phyloP scores from a whole-genome alignment of 2,113 vertebrate genomes.

The Leptobrachium leishanense region DNA sequence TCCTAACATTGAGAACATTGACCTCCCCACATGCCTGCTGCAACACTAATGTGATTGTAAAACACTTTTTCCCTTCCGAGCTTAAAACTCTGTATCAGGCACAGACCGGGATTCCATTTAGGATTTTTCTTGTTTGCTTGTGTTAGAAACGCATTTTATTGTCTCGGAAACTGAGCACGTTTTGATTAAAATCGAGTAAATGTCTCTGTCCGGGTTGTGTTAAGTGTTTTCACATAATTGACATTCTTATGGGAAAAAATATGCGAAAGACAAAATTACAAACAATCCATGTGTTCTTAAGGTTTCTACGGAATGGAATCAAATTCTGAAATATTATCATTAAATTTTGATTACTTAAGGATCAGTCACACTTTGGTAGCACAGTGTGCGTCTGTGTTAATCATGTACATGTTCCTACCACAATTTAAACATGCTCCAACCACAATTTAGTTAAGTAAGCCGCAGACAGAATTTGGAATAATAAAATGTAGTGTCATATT shows the following conservation, averaged over 20 bases:
- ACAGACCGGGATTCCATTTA: not conserved
- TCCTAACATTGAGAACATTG: not conserved
- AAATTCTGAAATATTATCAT: conserved; percentile 46
- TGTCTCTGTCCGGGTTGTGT: conserved; percentile 6
- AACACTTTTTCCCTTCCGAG: not conserved
- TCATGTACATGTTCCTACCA: conserved; percentile 47
- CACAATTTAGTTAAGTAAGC: conserved; percentile 45
- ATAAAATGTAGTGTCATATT: conserved; percentile 43
- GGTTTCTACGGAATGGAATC: conserved; percentile 39
- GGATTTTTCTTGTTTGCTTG: not conserved
- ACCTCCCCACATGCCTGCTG: not conserved
- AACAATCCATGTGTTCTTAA: conserved; percentile 38
- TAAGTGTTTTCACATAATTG: conserved; percentile 37
- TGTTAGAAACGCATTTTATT: conserved; percentile 14
- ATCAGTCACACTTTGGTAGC: conserved; percentile 46
- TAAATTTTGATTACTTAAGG: conserved; percentile 47
- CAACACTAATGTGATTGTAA: not conserved
- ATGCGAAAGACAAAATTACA: conserved; percentile 31
- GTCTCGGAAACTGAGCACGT: not conserved
- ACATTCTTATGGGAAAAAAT: conserved; percentile 37
- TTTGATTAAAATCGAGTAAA: conserved; percentile 10
- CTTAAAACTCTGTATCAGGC: not conserved
- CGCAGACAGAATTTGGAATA: conserved; percentile 44
- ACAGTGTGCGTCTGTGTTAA: conserved; percentile 43
- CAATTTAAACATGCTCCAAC: conserved; percentile 40